phyloP scores from a whole-genome alignment of 2,113 vertebrate species.

The Cercopithecus mona region DNA sequence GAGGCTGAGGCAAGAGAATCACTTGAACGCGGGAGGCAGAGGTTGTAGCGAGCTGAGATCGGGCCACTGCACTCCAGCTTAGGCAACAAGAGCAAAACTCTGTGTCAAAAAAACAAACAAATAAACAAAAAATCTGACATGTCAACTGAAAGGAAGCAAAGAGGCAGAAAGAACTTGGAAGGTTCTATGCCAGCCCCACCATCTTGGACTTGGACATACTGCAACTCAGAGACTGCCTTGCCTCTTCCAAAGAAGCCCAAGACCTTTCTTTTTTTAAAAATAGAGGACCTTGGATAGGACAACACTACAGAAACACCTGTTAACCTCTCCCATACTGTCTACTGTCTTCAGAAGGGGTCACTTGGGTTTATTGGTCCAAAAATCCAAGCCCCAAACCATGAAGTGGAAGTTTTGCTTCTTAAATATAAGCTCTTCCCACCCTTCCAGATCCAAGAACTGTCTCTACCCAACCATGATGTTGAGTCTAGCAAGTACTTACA shows the following conservation, averaged over 20 bases:
- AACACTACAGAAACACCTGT: background rate
- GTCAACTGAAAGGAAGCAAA: constrained; percentile 6
- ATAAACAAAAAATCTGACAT: background rate
- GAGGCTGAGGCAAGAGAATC: no score
- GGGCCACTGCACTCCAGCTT: no score
- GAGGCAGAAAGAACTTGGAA: background rate
- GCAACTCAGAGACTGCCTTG: background rate
- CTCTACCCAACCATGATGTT: background rate
- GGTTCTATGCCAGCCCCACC: background rate
- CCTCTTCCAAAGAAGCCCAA: background rate
- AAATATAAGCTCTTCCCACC: background rate
- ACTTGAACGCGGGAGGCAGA: no score
- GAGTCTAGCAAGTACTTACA: background rate
- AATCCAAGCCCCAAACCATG: constrained; percentile 1
- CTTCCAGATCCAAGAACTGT: background rate
- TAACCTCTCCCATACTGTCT: background rate
- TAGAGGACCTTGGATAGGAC: background rate
- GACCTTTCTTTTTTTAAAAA: background rate
- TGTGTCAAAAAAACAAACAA: no score
- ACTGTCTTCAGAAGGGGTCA: background rate
- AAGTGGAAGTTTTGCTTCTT: constrained; percentile 6
- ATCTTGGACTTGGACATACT: background rate
- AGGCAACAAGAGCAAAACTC: no score
- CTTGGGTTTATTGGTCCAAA: background rate
- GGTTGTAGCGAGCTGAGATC: no score